Evolutionary conservation across 2,888 invertebrate genomes (phyloP), one percentile per base, ranked within the genome.

Genomic region (Horisme vitalbata): DNA sequence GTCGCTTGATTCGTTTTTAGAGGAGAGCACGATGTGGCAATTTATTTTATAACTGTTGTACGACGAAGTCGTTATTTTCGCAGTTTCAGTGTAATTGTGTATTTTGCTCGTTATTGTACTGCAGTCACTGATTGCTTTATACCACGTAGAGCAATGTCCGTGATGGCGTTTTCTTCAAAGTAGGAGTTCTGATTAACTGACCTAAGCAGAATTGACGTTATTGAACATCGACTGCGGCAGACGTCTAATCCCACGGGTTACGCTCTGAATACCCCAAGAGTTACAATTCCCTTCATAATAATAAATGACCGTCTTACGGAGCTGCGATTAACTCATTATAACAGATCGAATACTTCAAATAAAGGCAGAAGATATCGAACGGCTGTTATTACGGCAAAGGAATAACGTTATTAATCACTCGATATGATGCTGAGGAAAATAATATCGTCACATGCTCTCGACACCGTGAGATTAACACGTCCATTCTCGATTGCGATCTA

Each of bases 401-500:
- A 83, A 82, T 78, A 76, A 75, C 72, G 81, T 82, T 87, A 88
- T 87, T 88, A 87, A 88, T 88, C 85, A 84, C 74, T 72, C 64
- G 71, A 83, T 83, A 80, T 79, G 79, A 82, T 79, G 74, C 76
- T 61, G 75, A 65, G 81, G 79, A 83, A 83, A 87, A 85, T 85
- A 86, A 83, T 83, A 83, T 79, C 85, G 84, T 85, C 87, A 85
- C 80, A 81, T 87, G 87, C 68, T 82, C 74, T 64, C 73, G 87
- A 86, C 87, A 83, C 74, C 69, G 75, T 72, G 78, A 81, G 84
- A 88, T 86, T 87, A 87, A 85, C 83, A 83, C 87, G 77, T 78
- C 79, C 71, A 67, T 73, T 64, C 70, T 61, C 67, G 61, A 67
- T 73, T 59, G 59, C 67, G 66, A 65, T 69, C 67, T 62, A 64